phyloP scores from a whole-genome alignment of 2,113 vertebrate species.

The Chionomys nivalis region DNA sequence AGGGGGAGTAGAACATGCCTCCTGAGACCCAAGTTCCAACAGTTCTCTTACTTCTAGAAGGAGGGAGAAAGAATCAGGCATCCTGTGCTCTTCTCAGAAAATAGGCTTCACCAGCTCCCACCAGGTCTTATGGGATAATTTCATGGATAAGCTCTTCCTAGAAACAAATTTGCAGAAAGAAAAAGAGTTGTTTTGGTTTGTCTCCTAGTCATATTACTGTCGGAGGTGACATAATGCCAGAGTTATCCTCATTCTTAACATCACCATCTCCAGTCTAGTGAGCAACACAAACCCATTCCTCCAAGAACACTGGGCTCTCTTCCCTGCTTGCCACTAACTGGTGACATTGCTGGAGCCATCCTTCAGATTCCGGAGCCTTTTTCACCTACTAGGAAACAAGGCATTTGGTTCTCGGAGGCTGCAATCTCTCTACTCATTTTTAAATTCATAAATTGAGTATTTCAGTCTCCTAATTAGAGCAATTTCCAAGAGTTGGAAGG shows the following conservation, averaged over 20 bases:
- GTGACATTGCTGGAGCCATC: no score
- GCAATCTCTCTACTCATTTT: background rate
- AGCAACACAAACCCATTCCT: background rate
- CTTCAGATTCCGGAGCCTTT: background rate
- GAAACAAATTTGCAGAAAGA: background rate
- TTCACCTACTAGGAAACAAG: background rate
- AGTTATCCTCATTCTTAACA: background rate
- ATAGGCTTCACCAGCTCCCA: background rate
- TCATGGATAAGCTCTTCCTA: background rate
- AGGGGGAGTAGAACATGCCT: background rate
- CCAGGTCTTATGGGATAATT: background rate
- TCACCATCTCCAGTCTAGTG: background rate
- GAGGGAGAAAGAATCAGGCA: background rate
- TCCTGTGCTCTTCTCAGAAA: background rate
- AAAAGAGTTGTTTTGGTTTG: background rate
- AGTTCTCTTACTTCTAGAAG: background rate
- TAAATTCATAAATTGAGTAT: background rate
- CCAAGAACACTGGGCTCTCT: background rate
- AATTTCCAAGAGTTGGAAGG: slow-evolving; percentile 1
- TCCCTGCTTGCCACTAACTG: background rate
- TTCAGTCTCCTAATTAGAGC: slow-evolving; percentile 11
- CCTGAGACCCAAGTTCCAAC: background rate
- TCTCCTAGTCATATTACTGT: background rate
- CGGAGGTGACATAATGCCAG: background rate
- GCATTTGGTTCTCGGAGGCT: background rate